Evolutionary conservation across 2,113 vertebrate genomes (phyloP).

Genomic region (Channa maculata): DNA sequence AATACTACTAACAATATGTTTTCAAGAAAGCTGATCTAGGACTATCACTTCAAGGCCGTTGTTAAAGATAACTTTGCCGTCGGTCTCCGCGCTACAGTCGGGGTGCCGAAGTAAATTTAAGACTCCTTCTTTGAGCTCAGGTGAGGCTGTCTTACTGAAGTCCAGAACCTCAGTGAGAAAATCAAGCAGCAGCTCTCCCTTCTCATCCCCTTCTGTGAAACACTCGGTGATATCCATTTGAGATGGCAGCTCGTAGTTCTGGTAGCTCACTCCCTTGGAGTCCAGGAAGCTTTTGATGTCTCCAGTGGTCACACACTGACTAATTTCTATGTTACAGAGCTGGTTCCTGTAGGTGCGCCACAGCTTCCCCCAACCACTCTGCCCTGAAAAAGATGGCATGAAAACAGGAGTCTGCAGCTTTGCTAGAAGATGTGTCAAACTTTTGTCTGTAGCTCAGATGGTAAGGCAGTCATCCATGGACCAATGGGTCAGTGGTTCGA

Average conservation of each 20-base stretch:
- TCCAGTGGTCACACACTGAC: conserved; percentile 82
- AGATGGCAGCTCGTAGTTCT: conserved; percentile 83
- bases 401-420: conserved; percentile 6
- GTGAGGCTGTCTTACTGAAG: conserved; percentile 87
- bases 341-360: conserved; percentile 81
- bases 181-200: conserved; percentile 90
- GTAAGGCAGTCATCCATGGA: too few relatives aligned
- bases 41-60: conserved; percentile 86
- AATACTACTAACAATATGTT: background rate
- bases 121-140: conserved; percentile 85
- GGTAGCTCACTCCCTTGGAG: conserved; percentile 81
- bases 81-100: conserved; percentile 84
- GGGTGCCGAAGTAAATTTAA: conserved; percentile 85
- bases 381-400: conserved; percentile 70
- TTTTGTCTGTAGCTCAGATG: too few relatives aligned
- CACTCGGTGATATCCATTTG: conserved; percentile 92
- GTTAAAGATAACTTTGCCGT: conserved; percentile 88
- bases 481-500: too few relatives aligned
- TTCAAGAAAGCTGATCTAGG: conserved; percentile 73
- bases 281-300: conserved; percentile 85
- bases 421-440: too few relatives aligned
- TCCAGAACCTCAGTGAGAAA: conserved; percentile 90
- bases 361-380: conserved; percentile 87
- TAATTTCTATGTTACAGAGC: conserved; percentile 81
- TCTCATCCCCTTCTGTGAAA: conserved; percentile 86